phyloP scores from a whole-genome alignment of 1,140 invertebrate species.

The Drosophila lacteicornis region DNA sequence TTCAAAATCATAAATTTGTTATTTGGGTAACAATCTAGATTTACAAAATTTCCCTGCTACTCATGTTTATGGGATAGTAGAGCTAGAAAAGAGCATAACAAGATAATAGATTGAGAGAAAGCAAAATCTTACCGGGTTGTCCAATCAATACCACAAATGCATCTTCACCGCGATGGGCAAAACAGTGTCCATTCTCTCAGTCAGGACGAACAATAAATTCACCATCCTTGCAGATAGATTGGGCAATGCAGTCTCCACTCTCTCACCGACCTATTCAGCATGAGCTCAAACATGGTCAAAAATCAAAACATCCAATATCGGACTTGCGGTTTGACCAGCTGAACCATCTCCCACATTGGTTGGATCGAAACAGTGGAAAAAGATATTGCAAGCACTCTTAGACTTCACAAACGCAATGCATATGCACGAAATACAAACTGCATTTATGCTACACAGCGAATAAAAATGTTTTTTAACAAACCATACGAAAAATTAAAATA shows the following conservation, averaged over 20 bases:
- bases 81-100: too few relatives aligned
- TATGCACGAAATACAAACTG: slow-evolving; percentile 6
- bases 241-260: too few relatives aligned
- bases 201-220: neutral
- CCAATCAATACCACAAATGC: neutral
- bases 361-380: too few relatives aligned
- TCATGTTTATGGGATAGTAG: too few relatives aligned
- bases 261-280: too few relatives aligned
- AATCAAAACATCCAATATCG: neutral
- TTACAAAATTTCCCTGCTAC: too few relatives aligned
- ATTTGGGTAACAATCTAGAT: too few relatives aligned
- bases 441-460: slow-evolving; percentile 4
- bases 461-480: slow-evolving; percentile 2
- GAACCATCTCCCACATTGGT: slow-evolving; percentile 15
- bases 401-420: slow-evolving; percentile 9
- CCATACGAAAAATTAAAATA: slow-evolving; percentile 13
- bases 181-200: slow-evolving; percentile 2
- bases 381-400: slow-evolving; percentile 15
- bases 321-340: slow-evolving; percentile 1
- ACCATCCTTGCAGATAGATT: neutral
- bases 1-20: too few relatives aligned
- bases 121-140: neutral
- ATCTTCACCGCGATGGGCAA: slow-evolving; percentile 8
- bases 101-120: neutral
- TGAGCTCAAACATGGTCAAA: too few relatives aligned